These are phyloP conservation scores for Gadus macrocephalus DNA, from an alignment of 2,113 vertebrate genomes.

Conservation along the genomic window DNA sequence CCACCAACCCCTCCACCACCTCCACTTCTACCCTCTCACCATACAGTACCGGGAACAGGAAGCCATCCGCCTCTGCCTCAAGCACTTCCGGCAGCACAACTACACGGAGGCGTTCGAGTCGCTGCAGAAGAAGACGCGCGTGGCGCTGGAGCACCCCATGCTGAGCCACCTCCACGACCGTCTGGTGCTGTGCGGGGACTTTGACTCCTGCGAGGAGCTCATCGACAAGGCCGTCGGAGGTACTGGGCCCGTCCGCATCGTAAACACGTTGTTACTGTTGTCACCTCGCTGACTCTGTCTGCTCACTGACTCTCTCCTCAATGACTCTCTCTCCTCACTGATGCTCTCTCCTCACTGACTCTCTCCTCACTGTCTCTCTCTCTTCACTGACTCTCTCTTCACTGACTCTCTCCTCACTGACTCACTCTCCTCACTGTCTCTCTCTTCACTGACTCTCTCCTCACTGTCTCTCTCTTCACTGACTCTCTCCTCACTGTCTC, in stretches of 20 bases:
- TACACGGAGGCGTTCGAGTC: slow-evolving; percentile 99
- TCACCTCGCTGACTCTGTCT: too few species aligned
- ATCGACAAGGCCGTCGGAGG: slow-evolving; percentile 98
- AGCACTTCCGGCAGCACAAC: slow-evolving; percentile 98
- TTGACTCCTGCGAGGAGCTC: slow-evolving; percentile 93
- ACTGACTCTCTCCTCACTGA: too few species aligned
- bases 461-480: too few species aligned
- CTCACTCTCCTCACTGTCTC: too few species aligned
- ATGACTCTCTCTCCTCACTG: too few species aligned
- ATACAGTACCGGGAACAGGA: slow-evolving; percentile 99
- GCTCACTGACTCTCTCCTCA: too few species aligned
- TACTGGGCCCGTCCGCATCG: slow-evolving; percentile 42
- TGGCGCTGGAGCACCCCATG: slow-evolving; percentile 96
- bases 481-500: too few species aligned
- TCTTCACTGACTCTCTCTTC: too few species aligned
- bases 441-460: too few species aligned
- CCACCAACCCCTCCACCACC: not conserved
- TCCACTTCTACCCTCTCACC: slow-evolving; percentile 55
- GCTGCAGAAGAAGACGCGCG: slow-evolving; percentile 97
- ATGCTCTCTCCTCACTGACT: too few species aligned
- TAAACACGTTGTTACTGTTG: not conserved
- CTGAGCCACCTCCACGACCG: slow-evolving; percentile 94
- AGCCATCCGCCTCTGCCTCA: slow-evolving; percentile 98
- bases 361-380: too few species aligned
- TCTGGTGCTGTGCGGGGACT: slow-evolving; percentile 92